These are phyloP conservation scores for Hippocampus zosterae DNA, from an alignment of 2,113 vertebrate genomes.

Conservation along the genomic window DNA sequence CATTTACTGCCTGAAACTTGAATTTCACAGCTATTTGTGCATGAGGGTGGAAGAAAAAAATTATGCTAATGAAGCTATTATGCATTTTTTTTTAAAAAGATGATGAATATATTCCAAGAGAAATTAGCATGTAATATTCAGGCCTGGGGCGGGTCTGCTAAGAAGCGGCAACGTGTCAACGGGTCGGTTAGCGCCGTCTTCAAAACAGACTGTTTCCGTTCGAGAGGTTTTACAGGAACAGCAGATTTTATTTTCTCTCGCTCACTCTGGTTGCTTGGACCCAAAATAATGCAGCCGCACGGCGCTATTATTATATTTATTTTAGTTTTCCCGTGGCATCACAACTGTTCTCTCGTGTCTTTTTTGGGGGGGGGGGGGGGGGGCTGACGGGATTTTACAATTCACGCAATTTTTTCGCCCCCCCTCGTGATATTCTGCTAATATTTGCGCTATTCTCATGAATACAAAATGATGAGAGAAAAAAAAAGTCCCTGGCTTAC, in stretches of 20 bases:
- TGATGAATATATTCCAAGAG: slow-evolving; percentile 7
- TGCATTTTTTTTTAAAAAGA: slow-evolving; percentile 2
- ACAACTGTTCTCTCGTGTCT: not conserved
- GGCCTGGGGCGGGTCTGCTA: not conserved
- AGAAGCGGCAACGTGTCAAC: not conserved
- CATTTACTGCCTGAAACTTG: not conserved
- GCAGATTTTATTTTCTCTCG: not conserved
- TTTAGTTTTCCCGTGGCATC: no score
- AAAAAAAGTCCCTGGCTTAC: no score
- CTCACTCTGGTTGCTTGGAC: not conserved
- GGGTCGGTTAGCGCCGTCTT: slow-evolving; percentile 1
- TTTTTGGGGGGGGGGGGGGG: no score
- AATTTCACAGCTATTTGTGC: slow-evolving; percentile 1
- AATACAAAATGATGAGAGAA: no score
- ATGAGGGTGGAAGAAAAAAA: not conserved
- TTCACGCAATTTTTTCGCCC: no score
- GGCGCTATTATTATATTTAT: not conserved
- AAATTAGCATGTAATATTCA: slow-evolving; percentile 15
- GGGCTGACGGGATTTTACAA: no score
- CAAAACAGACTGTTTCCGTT: not conserved
- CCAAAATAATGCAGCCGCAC: not conserved
- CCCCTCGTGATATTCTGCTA: no score
- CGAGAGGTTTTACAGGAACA: not conserved
- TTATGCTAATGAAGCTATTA: slow-evolving; percentile 14
- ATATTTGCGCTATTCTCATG: no score